Base-by-base conservation (phyloP, 2,888 invertebrate genomes). In the Apeira syringaria region DNA sequence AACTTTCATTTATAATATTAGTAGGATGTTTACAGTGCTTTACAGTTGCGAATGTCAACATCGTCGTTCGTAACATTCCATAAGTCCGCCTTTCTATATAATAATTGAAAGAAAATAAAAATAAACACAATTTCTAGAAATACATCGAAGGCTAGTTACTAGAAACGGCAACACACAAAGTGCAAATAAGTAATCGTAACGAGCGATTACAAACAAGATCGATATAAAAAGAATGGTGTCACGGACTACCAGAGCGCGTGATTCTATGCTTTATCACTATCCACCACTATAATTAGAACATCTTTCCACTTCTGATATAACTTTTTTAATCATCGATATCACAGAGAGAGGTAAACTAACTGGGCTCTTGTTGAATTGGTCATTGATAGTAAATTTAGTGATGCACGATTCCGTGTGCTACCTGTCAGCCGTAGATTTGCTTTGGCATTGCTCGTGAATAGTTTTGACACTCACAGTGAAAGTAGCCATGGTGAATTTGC, bases 221-320 rank as follows among this genome's bases (percentile, higher is more conserved):
- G 47, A 61, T 59, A 60, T 63, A 63, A 74, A 73, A 79, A 61
- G 66, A 80, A 74, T 59, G 65, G 71, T 83, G 84, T 84, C 81
- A 85, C 66, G 82, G 83, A 68, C 81, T 65, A 64, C 38, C 50
- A 63, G 64, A 64, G 77, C 73, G 71, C 79, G 68, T 77, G 77
- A 74, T 71, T 71, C 66, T 55, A 67, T 64, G 66, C 61, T 68
- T 63, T 59, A 62, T 43, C 60, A 53, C 57, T 56, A 44, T 37
- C 56, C 55, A 47, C 59, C 48, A 65, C 42, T 57, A 45, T 69
- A 66, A 61, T 60, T 58, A 61, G 64, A 68, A 55, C 59, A 50
- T 61, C 55, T 52, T 59, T 61, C 56, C 54, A 55, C 50, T 50
- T 50, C 52, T 26, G 38, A 47, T 58, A 50, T 54, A 48, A 60